Percentiles rank a stretch among this genome's conserved stretches.
Conservation (phyloP, 2,888 invertebrate species). For the Ceratothoa steindachneri region DNA sequence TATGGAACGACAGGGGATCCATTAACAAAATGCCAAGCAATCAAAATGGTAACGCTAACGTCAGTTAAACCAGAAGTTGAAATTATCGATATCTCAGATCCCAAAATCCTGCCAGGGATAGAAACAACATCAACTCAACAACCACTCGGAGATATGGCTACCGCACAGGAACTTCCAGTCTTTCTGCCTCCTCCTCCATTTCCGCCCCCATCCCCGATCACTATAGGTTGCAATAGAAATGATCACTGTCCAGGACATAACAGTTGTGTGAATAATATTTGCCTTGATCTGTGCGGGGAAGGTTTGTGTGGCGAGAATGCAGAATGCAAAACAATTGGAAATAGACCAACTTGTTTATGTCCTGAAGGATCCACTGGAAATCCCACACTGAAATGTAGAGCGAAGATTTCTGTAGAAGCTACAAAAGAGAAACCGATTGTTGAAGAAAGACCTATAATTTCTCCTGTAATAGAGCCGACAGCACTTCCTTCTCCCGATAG, state of each 20-base stretch:
- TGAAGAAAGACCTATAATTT: no score
- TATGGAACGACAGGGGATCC: slow-evolving; percentile 83
- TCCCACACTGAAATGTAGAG: no score
- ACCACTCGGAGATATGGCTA: slow-evolving; percentile 74
- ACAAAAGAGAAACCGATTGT: no score
- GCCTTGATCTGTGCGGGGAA: slow-evolving; percentile 56
- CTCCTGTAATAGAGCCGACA: no score
- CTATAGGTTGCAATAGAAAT: slow-evolving; percentile 75
- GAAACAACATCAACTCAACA: slow-evolving; percentile 80
- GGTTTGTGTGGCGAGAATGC: slow-evolving; percentile 65
- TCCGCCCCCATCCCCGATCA: slow-evolving; percentile 66
- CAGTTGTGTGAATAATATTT: slow-evolving; percentile 68
- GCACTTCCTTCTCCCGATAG: no score
- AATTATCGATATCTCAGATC: slow-evolving; percentile 46
- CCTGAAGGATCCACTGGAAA: slow-evolving; percentile 62
- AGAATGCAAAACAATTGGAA: slow-evolving; percentile 68
- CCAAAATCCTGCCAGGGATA: slow-evolving; percentile 67
- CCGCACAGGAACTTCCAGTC: slow-evolving; percentile 74
- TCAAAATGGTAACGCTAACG: slow-evolving; percentile 65
- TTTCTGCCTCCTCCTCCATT: slow-evolving; percentile 80
- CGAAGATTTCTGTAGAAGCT: no score
- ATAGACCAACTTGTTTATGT: slow-evolving; percentile 52
- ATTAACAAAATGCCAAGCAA: neutral
- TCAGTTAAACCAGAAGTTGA: slow-evolving; percentile 56
- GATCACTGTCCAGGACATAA: slow-evolving; percentile 77